Evolutionary conservation across 2,113 vertebrate genomes (phyloP).

Genomic region (Taxidea taxus): DNA sequence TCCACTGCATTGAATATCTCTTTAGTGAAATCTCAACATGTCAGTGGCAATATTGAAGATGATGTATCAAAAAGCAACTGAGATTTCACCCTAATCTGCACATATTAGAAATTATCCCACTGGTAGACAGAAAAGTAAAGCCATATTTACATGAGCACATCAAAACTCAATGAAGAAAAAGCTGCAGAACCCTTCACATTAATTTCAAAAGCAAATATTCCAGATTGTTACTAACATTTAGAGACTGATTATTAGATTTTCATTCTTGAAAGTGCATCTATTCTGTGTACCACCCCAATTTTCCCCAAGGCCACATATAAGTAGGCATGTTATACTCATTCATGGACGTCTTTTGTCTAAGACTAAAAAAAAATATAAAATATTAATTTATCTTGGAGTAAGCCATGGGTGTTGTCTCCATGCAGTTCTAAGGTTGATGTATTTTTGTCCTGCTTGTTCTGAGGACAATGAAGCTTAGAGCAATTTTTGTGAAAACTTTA

Average conservation of each 20-base stretch:
- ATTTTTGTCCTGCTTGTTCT: neutral
- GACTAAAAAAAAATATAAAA: neutral
- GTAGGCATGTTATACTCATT: neutral
- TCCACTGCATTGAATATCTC: neutral
- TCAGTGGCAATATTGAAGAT: conserved; percentile 41
- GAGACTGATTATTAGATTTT: neutral
- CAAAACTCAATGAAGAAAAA: neutral
- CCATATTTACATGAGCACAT: neutral
- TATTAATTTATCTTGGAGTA: neutral
- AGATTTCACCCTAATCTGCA: neutral
- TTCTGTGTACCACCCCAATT: neutral
- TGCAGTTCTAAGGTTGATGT: neutral
- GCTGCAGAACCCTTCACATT: neutral
- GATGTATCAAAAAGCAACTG: conserved; percentile 51
- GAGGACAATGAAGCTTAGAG: neutral
- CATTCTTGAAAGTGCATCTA: neutral
- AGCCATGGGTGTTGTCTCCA: neutral
- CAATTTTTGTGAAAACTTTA: conserved; percentile 8
- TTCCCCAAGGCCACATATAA: neutral
- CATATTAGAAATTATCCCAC: conserved; percentile 52
- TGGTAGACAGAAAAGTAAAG: neutral
- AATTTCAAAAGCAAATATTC: neutral
- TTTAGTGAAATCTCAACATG: conserved; percentile 67
- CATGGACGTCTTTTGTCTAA: neutral
- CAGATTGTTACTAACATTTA: neutral